phyloP scores from a whole-genome alignment of 2,113 vertebrate genomes.

The Scalopus aquaticus region DNA sequence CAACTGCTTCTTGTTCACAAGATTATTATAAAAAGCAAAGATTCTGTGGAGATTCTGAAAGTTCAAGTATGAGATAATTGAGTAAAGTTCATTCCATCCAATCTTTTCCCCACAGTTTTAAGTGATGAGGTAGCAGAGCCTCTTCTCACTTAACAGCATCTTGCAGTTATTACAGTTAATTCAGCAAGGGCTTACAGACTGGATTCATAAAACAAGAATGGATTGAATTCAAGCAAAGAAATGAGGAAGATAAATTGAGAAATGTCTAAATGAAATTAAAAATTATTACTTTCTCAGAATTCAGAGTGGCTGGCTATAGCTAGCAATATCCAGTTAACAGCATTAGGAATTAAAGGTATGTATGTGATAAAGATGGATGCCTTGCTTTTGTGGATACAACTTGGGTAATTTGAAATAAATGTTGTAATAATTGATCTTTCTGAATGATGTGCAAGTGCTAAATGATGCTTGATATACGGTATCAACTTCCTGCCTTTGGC shows the following conservation, averaged over 20 bases:
- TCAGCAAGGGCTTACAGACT: slow-evolving; percentile 67
- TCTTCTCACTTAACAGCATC: slow-evolving; percentile 52
- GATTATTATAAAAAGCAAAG: not conserved
- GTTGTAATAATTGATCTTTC: slow-evolving; percentile 83
- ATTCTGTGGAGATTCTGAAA: not conserved
- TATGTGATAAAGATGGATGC: slow-evolving; percentile 83
- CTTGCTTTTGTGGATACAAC: slow-evolving; percentile 75
- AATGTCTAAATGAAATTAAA: slow-evolving; percentile 82
- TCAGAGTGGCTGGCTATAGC: slow-evolving; percentile 57
- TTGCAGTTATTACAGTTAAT: slow-evolving; percentile 65
- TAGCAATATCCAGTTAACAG: slow-evolving; percentile 72
- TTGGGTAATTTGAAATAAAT: slow-evolving; percentile 81
- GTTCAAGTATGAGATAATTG: not conserved
- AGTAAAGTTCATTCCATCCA: not conserved
- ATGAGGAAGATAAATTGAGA: slow-evolving; percentile 80
- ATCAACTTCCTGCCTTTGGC: slow-evolving; percentile 73
- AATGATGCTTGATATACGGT: slow-evolving; percentile 73
- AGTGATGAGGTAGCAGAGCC: not conserved
- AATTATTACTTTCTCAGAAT: slow-evolving; percentile 80
- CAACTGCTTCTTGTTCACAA: not conserved
- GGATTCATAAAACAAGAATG: slow-evolving; percentile 73
- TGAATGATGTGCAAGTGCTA: slow-evolving; percentile 78
- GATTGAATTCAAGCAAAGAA: slow-evolving; percentile 66
- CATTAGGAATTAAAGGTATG: slow-evolving; percentile 77
- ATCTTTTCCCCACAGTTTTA: not conserved